phyloP scores from a whole-genome alignment of 2,797 vertebrate species.

The Sebastes melanostomus region DNA sequence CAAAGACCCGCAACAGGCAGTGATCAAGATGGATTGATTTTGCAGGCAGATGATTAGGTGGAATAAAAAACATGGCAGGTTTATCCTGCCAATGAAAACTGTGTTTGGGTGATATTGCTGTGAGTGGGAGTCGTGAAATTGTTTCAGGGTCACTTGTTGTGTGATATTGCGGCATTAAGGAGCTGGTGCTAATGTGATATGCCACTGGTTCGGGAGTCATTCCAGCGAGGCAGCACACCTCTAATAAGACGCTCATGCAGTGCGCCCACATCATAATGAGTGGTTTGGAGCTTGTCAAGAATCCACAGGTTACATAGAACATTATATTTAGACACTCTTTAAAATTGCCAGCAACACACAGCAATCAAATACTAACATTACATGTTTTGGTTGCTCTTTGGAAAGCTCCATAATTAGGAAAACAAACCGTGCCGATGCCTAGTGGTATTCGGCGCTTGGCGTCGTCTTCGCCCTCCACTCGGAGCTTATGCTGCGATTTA shows the following conservation, averaged over 20 bases:
- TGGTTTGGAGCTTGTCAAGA: conserved; percentile 45
- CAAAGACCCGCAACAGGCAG: conserved; percentile 70
- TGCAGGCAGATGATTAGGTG: conserved; percentile 70
- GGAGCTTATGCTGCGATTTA: conserved; percentile 40
- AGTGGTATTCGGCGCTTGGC: conserved; percentile 19
- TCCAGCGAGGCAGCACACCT: conserved; percentile 47
- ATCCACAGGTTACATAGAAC: conserved; percentile 47
- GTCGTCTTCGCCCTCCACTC: background rate
- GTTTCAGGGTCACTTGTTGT: conserved; percentile 70
- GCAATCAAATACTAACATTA: conserved; percentile 13
- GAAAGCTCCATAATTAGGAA: conserved; percentile 48
- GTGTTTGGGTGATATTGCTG: conserved; percentile 51
- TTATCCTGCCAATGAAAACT: conserved; percentile 55
- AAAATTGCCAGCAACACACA: conserved; percentile 16
- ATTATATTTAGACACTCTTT: conserved; percentile 31
- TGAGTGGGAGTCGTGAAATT: conserved; percentile 59
- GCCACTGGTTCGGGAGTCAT: conserved; percentile 62
- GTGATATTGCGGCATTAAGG: conserved; percentile 54
- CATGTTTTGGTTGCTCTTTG: conserved; percentile 14
- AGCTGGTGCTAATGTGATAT: conserved; percentile 58
- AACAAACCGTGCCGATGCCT: conserved; percentile 13
- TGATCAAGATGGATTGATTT: conserved; percentile 78
- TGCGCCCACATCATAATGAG: conserved; percentile 53
- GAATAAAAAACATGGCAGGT: conserved; percentile 56
- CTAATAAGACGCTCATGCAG: conserved; percentile 66